phyloP scores from a whole-genome alignment of 2,888 invertebrate genomes.

The Xestobium rufovillosum region DNA sequence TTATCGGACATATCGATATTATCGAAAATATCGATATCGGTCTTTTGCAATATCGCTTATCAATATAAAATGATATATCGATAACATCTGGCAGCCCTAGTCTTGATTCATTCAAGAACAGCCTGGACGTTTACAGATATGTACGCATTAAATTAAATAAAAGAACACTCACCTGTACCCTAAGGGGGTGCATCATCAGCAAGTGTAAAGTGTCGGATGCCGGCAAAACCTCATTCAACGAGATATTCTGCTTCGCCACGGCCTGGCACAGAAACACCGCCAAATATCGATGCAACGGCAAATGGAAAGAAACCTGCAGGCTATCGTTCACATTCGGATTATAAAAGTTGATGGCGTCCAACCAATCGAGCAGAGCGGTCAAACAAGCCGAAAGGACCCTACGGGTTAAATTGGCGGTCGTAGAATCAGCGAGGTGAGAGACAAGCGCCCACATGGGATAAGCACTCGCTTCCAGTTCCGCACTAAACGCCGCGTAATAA shows the following conservation, averaged over 20 bases:
- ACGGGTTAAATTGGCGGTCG: conserved; percentile 66
- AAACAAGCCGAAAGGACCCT: conserved; percentile 71
- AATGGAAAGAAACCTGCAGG: conserved; percentile 90
- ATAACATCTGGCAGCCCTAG: no score
- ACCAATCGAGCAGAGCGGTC: conserved; percentile 77
- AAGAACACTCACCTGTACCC: conserved; percentile 72
- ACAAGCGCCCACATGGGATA: conserved; percentile 98
- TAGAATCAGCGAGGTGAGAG: conserved; percentile 71
- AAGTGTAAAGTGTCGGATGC: conserved; percentile 68
- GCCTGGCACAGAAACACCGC: conserved; percentile 82
- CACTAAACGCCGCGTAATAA: conserved; percentile 96
- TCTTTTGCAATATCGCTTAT: no score
- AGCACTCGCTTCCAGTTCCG: conserved; percentile 93
- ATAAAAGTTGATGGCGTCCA: conserved; percentile 72
- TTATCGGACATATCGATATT: no score
- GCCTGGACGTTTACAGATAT: no score
- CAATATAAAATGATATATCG: no score
- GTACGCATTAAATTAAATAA: neutral
- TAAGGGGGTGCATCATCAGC: conserved; percentile 83
- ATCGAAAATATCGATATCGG: no score
- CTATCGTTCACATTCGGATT: conserved; percentile 64
- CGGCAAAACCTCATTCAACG: conserved; percentile 73
- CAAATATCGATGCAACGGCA: conserved; percentile 92
- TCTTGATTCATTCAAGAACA: no score
- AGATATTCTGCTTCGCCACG: conserved; percentile 69